Base-by-base conservation (phyloP, 2,888 invertebrate species). In the Nemoura dubitans region DNA sequence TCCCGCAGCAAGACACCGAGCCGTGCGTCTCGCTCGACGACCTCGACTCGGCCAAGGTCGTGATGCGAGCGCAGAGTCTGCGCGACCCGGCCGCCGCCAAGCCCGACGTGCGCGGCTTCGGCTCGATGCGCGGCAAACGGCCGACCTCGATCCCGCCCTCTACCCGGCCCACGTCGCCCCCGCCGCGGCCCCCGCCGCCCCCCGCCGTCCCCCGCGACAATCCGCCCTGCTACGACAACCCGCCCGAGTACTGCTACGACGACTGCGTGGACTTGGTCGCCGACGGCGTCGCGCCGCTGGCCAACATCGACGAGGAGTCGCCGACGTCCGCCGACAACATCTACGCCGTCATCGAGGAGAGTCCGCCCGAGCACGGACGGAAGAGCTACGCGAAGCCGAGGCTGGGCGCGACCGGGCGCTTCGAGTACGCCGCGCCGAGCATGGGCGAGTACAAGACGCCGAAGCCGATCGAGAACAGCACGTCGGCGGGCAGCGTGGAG, bases 331-430 rank as follows among this genome's bases (percentile, higher is more conserved):
- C 91, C 26, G 97, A 97, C 90, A 97, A 97, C 90, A 97, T 97
- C 88, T 97, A 97, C 90, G 96, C 97, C 0, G 96, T 97, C 0
- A 97, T 97, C 85, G 97, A 97, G 90, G 97, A 97, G 90, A 94
- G 94, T 59, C 94, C 96, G 0, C 92, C 92, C 0, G 90, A 92
- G 77, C 28, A 77, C 27, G 36, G 82, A n/a, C 86, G 87, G 30
- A 86, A 86, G 36, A 83, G 80, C 36, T 80, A 78, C 27, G 78
- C 87, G 80, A 83, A 82, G 16, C 85, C 85, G 14, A 87, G 86
- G 78, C 59, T 78, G 26, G 42, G 30, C 59, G 26, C 76, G 6
- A 76, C 26, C 26, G 59, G 26, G 78, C 89, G 90, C 36, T 90
- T 89, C 87, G 91, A 91, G 81, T 92, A 92, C 88, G 91, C 93